Evolutionary conservation across 2,888 invertebrate species (phyloP), one percentile per base, ranked within the genome.

Genomic region (Theodoxus fluviatilis): DNA sequence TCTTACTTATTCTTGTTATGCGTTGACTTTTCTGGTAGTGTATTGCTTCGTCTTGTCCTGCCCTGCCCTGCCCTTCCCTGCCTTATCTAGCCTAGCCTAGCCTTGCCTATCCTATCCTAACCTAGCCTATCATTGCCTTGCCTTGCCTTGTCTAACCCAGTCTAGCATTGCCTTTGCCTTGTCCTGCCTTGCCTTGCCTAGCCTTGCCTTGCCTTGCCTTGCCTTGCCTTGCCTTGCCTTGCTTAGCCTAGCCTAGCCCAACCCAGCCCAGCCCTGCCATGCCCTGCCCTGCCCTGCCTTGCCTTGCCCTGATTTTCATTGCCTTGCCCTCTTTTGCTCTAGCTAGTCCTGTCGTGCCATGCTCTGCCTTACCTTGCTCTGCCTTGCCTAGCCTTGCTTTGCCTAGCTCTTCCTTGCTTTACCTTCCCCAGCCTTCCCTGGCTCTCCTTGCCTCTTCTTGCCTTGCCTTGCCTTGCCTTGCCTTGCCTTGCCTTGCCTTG

Each of bases 101-200:
- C 47, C 65, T 65, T 65, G 52, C 65, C 69, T 52, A 18, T 47
- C 55, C 52, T 49, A 33, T 1, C 49, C 65, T 47, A 49, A 35
- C 40, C 55, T 65, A 52, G 64, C 49, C 65, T 49, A 49, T 1
- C 65, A 33, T 43, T 69, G 65, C 37, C 65, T 49, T 49, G 52
- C 55, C 52, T 64, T 65, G 64, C 69, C 65, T 49, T n/a, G 64
- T 40, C 65, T n/a, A n/a, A n/a, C n/a, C n/a, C n/a, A n/a, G n/a
- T n/a, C n/a, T n/a, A n/a, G n/a, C n/a, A n/a, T n/a, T n/a, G n/a
- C n/a, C n/a, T n/a, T 64, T 31, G 49, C 65, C 65, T 64, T 40
- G 37, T 35, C 65, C 65, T 47, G 55, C 65, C 64, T 65, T 28
- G 65, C 38, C 69, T 69, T 40, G 65, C 28, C 69, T 65, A 31